Evolutionary conservation across 2,113 vertebrate species (phyloP).

Genomic region (Psilopsiagon aurifrons): DNA sequence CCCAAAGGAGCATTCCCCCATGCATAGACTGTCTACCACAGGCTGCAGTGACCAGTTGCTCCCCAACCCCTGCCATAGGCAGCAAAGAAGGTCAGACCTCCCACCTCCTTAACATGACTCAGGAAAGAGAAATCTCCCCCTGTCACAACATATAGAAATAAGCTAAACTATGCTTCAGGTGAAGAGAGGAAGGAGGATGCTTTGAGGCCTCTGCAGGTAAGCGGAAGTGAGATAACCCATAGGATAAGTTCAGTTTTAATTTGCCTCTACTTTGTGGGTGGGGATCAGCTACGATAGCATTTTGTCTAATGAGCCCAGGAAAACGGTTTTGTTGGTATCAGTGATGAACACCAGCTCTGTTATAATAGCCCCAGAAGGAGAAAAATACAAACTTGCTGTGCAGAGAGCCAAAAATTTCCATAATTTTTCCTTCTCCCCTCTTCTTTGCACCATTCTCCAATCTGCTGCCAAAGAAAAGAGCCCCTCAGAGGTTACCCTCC

Average conservation of each 20-base stretch:
- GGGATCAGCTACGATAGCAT: not conserved
- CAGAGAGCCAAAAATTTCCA: not conserved
- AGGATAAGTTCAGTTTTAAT: not conserved
- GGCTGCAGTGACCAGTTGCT: not conserved
- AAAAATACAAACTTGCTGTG: not conserved
- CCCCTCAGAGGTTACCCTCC: conserved; percentile 18
- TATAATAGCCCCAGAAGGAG: not conserved
- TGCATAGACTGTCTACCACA: not conserved
- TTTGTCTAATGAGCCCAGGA: not conserved
- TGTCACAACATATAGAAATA: not conserved
- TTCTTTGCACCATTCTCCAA: not conserved
- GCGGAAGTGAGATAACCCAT: not conserved
- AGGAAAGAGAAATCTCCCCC: not conserved
- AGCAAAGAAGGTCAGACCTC: not conserved
- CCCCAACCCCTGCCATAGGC: not conserved
- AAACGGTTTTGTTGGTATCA: not conserved
- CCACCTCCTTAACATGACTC: too few species aligned
- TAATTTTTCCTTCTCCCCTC: not conserved
- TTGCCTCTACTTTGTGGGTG: not conserved
- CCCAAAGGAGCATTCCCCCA: accelerated
- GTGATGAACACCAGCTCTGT: not conserved
- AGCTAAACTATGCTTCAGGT: not conserved
- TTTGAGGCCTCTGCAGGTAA: not conserved
- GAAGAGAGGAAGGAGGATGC: not conserved
- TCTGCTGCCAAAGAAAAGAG: conserved; percentile 66